Conservation (phyloP, 2,888 invertebrate genomes). For the Thereva unica region DNA sequence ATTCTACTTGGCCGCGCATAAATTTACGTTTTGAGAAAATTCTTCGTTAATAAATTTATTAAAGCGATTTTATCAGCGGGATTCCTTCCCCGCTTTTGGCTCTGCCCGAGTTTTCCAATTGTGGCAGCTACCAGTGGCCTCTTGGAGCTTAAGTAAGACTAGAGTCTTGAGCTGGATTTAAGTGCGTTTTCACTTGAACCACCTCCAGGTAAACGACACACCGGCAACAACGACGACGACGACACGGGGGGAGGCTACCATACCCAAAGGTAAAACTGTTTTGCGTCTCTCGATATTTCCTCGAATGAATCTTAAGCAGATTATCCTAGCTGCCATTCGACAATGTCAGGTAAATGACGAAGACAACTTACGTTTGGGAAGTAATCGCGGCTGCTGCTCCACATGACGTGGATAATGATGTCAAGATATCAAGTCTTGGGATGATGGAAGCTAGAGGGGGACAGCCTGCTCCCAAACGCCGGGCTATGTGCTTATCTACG, state of each 20-base stretch:
- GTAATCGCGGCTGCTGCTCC: conserved; percentile 21
- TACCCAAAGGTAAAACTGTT: too few species aligned
- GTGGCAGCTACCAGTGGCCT: too few species aligned
- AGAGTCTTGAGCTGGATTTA: too few species aligned
- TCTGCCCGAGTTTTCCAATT: conserved; percentile 9
- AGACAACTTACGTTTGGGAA: conserved; percentile 38
- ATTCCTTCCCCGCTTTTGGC: conserved; percentile 16
- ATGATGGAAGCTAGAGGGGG: conserved; percentile 33
- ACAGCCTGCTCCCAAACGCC: not conserved
- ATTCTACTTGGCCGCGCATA: conserved; percentile 33
- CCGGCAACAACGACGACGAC: not conserved
- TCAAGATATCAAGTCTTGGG: conserved; percentile 38
- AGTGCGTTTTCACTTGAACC: conserved; percentile 13
- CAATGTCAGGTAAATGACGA: conserved; percentile 37
- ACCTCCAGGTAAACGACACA: not conserved
- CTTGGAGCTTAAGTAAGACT: too few species aligned
- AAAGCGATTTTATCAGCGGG: conserved; percentile 39
- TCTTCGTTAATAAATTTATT: conserved; percentile 43
- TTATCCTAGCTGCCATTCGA: conserved; percentile 32
- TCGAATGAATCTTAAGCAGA: conserved; percentile 20
- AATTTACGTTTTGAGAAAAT: conserved; percentile 43
- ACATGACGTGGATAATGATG: conserved; percentile 42
- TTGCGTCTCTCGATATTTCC: conserved; percentile 3
- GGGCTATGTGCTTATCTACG: conserved; percentile 4
- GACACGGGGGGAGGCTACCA: not conserved